phyloP scores from a whole-genome alignment of 2,113 vertebrate species.

The Paradoxurus hermaphroditus region DNA sequence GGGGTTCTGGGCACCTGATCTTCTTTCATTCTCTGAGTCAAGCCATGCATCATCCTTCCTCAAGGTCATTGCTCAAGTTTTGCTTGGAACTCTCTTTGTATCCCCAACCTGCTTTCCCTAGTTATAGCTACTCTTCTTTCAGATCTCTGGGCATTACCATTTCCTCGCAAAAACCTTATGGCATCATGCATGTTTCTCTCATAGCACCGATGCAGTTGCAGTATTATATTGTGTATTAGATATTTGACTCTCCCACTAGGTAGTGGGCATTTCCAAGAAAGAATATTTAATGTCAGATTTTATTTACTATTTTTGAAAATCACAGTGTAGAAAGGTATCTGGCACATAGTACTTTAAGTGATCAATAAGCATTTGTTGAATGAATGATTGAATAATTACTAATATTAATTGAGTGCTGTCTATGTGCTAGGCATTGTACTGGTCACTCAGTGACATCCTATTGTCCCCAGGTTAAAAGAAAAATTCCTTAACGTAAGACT shows the following conservation, averaged over 20 bases:
- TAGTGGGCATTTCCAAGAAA: neutral
- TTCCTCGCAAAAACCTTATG: neutral
- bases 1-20: neutral
- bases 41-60: neutral
- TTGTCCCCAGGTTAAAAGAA: neutral
- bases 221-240: neutral
- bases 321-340: neutral
- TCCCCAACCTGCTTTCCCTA: neutral
- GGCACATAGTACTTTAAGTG: neutral
- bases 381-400: neutral
- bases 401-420: neutral
- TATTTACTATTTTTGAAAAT: neutral
- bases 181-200: neutral
- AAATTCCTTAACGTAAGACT: neutral
- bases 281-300: neutral
- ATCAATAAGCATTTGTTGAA: neutral
- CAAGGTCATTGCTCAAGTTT: neutral
- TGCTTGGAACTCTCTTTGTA: neutral
- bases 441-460: neutral
- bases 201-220: rapidly evolving
- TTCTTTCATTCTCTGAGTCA: neutral
- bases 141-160: neutral
- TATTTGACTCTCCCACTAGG: neutral
- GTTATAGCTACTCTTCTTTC: neutral
- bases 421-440: neutral